Conservation (phyloP, 1,140 invertebrate species). For the Patella vulgata region DNA sequence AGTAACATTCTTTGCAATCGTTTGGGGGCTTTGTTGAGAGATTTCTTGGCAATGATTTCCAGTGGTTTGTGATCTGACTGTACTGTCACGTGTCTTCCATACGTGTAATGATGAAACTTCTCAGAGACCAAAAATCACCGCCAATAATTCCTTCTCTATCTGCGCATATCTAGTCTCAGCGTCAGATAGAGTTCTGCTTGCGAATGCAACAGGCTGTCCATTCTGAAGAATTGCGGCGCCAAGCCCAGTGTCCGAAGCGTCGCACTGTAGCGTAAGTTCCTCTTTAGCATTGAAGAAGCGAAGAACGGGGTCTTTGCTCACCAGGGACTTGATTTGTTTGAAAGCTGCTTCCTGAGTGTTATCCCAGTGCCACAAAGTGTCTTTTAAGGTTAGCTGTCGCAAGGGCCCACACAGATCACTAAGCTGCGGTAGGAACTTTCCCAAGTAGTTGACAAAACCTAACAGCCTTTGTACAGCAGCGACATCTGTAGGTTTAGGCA, state of each 20-base stretch:
- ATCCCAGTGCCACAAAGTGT: slow-evolving; percentile 24
- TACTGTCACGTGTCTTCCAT: slow-evolving; percentile 32
- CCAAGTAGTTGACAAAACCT: slow-evolving; percentile 36
- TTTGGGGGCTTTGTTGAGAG: slow-evolving; percentile 23
- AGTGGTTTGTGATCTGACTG: slow-evolving; percentile 39
- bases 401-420: slow-evolving; percentile 34
- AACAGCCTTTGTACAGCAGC: slow-evolving; percentile 34
- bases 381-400: slow-evolving; percentile 20
- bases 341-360: slow-evolving; percentile 15
- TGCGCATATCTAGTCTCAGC: slow-evolving; percentile 65
- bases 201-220: slow-evolving; percentile 61
- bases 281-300: slow-evolving; percentile 18
- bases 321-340: slow-evolving; percentile 29
- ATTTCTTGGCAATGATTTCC: slow-evolving; percentile 32
- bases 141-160: slow-evolving; percentile 69
- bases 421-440: slow-evolving; percentile 33
- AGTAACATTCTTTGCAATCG: slow-evolving; percentile 41
- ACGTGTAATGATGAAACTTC: slow-evolving; percentile 69
- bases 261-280: slow-evolving; percentile 14
- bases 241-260: slow-evolving; percentile 53
- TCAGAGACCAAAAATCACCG: slow-evolving; percentile 68
- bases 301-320: slow-evolving; percentile 19
- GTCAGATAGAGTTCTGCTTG: slow-evolving; percentile 54
- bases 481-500: no score
- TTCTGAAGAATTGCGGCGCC: slow-evolving; percentile 47